A percentile compares a stretch with the other conserved stretches of the same genome.
These are phyloP conservation scores for Odontomyia ornata DNA, from an alignment of 2,888 invertebrate genomes.

Conservation along the genomic window DNA sequence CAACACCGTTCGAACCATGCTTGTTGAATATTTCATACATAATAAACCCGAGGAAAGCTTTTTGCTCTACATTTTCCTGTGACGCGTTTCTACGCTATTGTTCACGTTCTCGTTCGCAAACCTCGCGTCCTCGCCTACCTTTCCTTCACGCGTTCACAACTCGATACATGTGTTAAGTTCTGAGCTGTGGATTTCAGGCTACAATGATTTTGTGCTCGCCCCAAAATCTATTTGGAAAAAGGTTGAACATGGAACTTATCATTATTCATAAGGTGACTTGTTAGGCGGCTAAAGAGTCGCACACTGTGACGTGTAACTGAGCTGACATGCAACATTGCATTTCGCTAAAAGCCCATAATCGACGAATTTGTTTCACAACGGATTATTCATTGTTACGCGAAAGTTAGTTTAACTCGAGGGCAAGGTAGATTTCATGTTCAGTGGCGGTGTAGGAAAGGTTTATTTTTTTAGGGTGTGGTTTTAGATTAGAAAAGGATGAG, in stretches of 20 bases:
- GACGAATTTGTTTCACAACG: conserved; percentile 43
- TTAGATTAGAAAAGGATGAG: too few species aligned
- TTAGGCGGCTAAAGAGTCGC: conserved; percentile 4
- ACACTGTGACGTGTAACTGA: conserved; percentile 26
- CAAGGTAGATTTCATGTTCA: neutral
- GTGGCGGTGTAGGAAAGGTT: neutral
- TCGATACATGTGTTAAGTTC: neutral
- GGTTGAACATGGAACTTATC: conserved; percentile 7
- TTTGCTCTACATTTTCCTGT: neutral
- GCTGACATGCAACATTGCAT: conserved; percentile 47
- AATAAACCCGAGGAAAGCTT: conserved; percentile 24
- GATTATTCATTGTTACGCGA: conserved; percentile 8
- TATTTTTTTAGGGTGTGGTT: neutral
- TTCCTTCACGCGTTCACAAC: neutral
- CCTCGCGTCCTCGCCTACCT: too few species aligned
- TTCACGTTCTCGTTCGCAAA: neutral
- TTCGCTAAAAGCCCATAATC: conserved; percentile 43
- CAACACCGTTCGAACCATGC: conserved; percentile 39
- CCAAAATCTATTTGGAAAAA: conserved; percentile 15
- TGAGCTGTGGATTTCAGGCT: neutral
- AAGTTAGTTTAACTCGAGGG: neutral
- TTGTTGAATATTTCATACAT: conserved; percentile 43
- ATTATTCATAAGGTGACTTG: conserved; percentile 29
- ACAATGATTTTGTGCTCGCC: neutral
- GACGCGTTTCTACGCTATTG: neutral